These are phyloP conservation scores for Petromus typicus DNA, from an alignment of 2,113 vertebrate genomes.

Conservation along the genomic window DNA sequence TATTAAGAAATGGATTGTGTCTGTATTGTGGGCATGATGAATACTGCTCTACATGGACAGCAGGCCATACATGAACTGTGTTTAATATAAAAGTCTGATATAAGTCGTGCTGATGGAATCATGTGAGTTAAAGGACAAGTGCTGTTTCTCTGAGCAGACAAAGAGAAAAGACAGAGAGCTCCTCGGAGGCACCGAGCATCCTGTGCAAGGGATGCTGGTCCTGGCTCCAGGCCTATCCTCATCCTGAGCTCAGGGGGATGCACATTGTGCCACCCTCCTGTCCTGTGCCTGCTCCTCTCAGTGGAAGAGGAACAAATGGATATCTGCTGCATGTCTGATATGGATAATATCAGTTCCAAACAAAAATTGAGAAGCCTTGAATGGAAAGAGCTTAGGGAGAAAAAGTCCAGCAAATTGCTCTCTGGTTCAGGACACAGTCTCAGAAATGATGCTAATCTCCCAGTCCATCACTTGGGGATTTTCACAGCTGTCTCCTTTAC, in stretches of 20 bases:
- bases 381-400: not conserved
- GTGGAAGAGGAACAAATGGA: not conserved
- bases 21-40: not conserved
- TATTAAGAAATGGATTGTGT: constrained; percentile 27
- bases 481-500: constrained; percentile 2
- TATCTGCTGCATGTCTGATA: not conserved
- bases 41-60: not conserved
- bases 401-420: constrained; percentile 3
- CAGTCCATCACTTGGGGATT: not conserved
- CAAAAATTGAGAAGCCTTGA: constrained; percentile 1
- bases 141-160: not conserved
- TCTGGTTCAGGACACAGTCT: not conserved
- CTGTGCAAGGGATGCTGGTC: not conserved
- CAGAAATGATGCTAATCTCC: constrained; percentile 36
- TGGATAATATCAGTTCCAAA: not conserved
- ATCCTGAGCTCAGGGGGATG: not conserved
- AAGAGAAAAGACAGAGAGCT: not conserved
- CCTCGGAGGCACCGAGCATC: not conserved
- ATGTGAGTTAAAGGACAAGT: not conserved
- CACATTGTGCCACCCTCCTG: not conserved
- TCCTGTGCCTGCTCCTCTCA: not conserved
- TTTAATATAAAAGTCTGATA: constrained; percentile 11
- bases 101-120: not conserved
- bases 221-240: not conserved
- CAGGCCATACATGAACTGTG: not conserved